Base-by-base conservation (phyloP, 2,888 invertebrate species). In the Agrochola lychnidis region DNA sequence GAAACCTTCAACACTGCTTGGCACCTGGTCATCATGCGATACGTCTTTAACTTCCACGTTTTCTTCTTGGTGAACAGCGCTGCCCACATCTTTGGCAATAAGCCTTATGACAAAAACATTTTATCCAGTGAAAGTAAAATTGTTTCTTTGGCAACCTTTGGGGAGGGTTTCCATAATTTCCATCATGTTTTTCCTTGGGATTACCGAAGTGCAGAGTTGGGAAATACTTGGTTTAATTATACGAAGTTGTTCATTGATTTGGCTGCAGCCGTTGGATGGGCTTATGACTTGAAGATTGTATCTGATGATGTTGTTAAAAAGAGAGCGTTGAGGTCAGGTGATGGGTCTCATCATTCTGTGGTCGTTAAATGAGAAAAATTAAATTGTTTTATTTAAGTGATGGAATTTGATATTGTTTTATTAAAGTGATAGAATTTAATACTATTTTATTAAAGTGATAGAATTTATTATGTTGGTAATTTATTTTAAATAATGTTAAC, bases 1-100 rank as follows among this genome's bases (percentile, higher is more conserved):
- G 98, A 98, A 90, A 93, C 88, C 0, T 89, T 93, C 51, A 83
- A 53, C 56, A 93, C 91, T 82, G 87, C 95, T 1, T 95, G 94
- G 93, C 91, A 94, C 76, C 88, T 95, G 0, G 90, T 88, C n/a
- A 94, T 96, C 64, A 89, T 97, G 69, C 95, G 97, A 45, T 97
- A 97, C 90, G 93, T 95, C 42, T 90, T 96, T 73, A 95, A 95
- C 6, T 94, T 97, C 57, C 97, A 98, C 91, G 94, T 95, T 3
- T 89, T 90, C 19, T 98, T 97, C 97, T 92, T 97, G 30, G 97
- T 98, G n/a, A 98, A 98, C 94, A 97, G 97, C 86, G 97, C 97
- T 16, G 98, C 98, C 12, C 98, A 98, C 89, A 87, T 94, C 40
- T 95, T 93, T 91, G 96, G 96, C 0, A 92, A 91, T 75, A 94